Evolutionary conservation across 2,113 vertebrate species (phyloP), one percentile per base, ranked within the genome.

Genomic region (Zootoca vivipara): DNA sequence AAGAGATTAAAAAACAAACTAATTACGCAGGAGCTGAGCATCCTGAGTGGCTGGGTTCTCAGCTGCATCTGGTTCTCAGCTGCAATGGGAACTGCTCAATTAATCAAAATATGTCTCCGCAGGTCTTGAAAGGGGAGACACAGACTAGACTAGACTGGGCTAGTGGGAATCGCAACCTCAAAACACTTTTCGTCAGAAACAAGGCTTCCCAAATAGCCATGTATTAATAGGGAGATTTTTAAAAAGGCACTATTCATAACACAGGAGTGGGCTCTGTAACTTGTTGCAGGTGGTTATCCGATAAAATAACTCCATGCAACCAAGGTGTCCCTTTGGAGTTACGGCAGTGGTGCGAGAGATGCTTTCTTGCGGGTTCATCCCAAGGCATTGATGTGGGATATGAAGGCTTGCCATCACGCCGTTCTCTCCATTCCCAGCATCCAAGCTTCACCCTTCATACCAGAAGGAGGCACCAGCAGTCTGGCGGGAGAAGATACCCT

Each of bases 1-100:
- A 91, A 86, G 92, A 94, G 90, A 93, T 95, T 93, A 95, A 96
- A 96, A 94, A 95, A 94, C 94, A 94, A 95, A 95, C 87, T 92
- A 95, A 95, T 96, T 95, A 94, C 85, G 46, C 52, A 77, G 91
- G 86, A 96, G 91, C 95, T 89, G 90, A 93, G 78, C 88, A 91
- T 90, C 74, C 82, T 87, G 90, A 92, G 90, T 89, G 91, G 94
- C 89, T 9, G 3, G 85, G 92, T 94, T 40, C 46, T 52, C 85
- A 93, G 46, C 92, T 0, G 46, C 92, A 95, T 92, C 93, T 95
- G 93, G 91, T 70, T 96, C 92, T 88, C 93, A 95, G 95, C 92
- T 96, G 93, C 85, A 92, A 91, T 82, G 90, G 92, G 96, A 96
- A 96, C 73, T 85, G 83, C 58, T 92, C 90, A 93, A 91, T 95